phyloP scores from a whole-genome alignment of 2,113 vertebrate species.

The Cervus canadensis region DNA sequence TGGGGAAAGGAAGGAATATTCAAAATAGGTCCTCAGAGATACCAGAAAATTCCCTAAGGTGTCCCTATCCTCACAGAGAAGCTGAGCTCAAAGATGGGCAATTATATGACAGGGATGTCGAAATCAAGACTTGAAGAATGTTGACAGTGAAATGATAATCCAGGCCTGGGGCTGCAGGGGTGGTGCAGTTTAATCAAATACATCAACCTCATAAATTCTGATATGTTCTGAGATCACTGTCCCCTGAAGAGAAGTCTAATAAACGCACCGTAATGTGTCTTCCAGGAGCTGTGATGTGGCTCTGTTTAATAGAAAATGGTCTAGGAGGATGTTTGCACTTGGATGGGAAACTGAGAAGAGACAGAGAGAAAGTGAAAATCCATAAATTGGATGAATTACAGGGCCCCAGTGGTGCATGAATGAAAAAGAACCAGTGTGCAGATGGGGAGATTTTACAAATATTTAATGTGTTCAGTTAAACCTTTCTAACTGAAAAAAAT shows the following conservation, averaged over 20 bases:
- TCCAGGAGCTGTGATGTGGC: not conserved
- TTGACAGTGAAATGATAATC: not conserved
- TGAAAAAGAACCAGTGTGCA: not conserved
- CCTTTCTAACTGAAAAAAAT: not conserved
- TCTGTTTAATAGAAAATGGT: not conserved
- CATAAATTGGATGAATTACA: not conserved
- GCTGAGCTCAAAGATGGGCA: not conserved
- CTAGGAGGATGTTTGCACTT: not conserved
- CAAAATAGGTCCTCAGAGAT: not conserved
- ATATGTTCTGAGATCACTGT: not conserved
- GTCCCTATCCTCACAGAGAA: not conserved
- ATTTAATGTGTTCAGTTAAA: not conserved
- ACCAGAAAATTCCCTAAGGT: not conserved
- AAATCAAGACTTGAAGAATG: not conserved
- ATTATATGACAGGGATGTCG: not conserved
- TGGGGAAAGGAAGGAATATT: not conserved
- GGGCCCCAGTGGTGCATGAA: not conserved
- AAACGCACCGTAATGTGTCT: not conserved
- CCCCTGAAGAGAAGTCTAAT: conserved; percentile 20
- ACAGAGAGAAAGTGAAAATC: not conserved
- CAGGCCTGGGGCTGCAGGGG: not conserved
- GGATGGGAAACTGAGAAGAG: not conserved
- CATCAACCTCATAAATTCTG: not conserved
- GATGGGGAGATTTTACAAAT: not conserved
- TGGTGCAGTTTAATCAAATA: conserved; percentile 12